Conservation (phyloP, 2,888 invertebrate genomes). For the Dryomyza anilis region DNA sequence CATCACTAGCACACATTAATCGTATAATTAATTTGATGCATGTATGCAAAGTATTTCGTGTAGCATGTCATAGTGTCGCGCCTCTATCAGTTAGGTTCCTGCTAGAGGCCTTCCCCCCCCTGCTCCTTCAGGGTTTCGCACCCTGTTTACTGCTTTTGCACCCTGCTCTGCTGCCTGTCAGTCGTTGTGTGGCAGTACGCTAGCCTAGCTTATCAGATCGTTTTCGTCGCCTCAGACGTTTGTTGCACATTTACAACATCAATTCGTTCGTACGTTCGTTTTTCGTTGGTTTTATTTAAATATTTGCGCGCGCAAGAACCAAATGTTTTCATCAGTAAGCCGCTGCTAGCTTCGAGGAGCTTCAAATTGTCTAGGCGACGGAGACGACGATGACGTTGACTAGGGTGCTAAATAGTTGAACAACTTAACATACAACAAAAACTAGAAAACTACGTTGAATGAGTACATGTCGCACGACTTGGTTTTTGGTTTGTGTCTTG, state of each 20-base stretch:
- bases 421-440: constrained; percentile 9
- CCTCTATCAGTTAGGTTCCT: not conserved
- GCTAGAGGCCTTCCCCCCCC: not conserved
- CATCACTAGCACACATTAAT: constrained; percentile 55
- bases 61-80: constrained; percentile 49
- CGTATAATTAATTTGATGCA: constrained; percentile 63
- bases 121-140: not conserved
- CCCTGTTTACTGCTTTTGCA: not conserved
- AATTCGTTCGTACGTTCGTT: constrained; percentile 1
- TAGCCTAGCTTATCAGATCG: constrained; percentile 12
- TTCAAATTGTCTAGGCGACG: no score
- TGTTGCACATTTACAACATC: constrained; percentile 3
- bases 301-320: not conserved
- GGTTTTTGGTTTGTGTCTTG: constrained; percentile 10
- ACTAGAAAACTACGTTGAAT: not conserved
- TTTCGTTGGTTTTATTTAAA: constrained; percentile 2
- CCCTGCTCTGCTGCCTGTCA: not conserved
- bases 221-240: constrained; percentile 7
- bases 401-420: constrained; percentile 9
- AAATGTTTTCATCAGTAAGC: not conserved
- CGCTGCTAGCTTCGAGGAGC: no score
- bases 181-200: not conserved
- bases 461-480: not conserved
- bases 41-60: constrained; percentile 60
- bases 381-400: no score